phyloP scores from a whole-genome alignment of 2,888 invertebrate genomes.

The Chymomyza fuscimana region DNA sequence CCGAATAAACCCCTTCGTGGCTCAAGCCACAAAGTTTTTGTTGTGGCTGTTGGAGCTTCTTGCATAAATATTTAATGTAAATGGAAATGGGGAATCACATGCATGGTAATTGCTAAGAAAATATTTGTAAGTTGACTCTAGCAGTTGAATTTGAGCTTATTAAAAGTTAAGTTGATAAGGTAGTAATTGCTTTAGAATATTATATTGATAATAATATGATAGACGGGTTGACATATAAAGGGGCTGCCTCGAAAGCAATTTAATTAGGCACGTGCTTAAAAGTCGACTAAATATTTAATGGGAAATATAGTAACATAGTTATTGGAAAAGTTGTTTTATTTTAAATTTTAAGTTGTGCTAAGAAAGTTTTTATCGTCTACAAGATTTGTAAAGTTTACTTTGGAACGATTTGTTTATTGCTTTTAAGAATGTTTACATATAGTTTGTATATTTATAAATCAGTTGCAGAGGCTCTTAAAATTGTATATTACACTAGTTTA shows the following conservation, averaged over 20 bases:
- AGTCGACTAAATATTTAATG: no score
- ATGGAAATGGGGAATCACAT: background rate
- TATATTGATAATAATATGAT: background rate
- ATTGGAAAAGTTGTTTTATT: no score
- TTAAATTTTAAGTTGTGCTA: no score
- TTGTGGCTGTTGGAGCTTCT: background rate
- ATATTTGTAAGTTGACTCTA: background rate
- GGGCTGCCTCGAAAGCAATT: background rate
- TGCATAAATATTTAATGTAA: background rate
- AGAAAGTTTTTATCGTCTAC: no score
- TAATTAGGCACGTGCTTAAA: background rate
- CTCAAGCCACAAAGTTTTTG: background rate
- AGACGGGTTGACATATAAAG: background rate
- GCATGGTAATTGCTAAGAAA: background rate
- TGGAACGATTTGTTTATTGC: no score
- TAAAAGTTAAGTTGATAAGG: background rate
- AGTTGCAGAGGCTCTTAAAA: no score
- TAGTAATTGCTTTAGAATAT: background rate
- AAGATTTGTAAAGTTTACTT: no score
- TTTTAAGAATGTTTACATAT: no score
- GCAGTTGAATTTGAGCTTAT: background rate
- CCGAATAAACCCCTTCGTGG: conserved; percentile 2
- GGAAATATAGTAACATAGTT: no score
- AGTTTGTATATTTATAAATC: no score
- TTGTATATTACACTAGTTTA: no score